Percentiles rank a stretch among this genome's conserved stretches.
Evolutionary conservation across 2,888 invertebrate genomes (phyloP).

Genomic region (Heliconius cydno): DNA sequence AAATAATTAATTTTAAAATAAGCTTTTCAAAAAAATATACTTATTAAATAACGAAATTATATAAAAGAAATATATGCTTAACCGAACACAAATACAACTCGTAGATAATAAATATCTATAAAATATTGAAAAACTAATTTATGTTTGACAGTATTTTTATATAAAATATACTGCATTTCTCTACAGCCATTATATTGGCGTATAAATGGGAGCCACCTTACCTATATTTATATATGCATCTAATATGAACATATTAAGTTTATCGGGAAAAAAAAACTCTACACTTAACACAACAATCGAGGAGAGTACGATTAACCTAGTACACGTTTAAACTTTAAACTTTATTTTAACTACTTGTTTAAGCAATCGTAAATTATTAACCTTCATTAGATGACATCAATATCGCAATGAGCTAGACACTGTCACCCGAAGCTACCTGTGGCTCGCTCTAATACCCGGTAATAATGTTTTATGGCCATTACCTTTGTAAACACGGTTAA

Average conservation of each 20-base stretch:
- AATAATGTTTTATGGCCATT: slow-evolving; percentile 81
- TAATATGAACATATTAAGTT: neutral
- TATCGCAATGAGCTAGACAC: slow-evolving; percentile 70
- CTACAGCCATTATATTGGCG: neutral
- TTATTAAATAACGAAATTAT: neutral
- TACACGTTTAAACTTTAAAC: neutral
- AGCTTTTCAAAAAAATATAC: neutral
- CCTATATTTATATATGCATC: neutral
- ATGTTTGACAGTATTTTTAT: neutral
- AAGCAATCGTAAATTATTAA: slow-evolving; percentile 67
- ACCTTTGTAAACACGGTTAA: slow-evolving; percentile 78
- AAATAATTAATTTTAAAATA: slow-evolving; percentile 7
- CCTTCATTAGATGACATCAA: slow-evolving; percentile 70
- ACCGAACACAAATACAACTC: neutral
- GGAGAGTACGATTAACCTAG: neutral
- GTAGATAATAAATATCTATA: too few species aligned
- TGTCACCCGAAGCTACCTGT: slow-evolving; percentile 74
- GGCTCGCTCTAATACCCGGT: slow-evolving; percentile 74
- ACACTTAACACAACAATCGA: neutral
- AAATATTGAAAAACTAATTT: neutral
- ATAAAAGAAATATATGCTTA: neutral
- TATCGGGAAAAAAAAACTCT: neutral
- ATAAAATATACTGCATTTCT: neutral
- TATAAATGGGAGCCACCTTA: neutral
- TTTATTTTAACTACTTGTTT: too few species aligned